Percentiles rank a stretch among this genome's conserved stretches.
phyloP scores from a whole-genome alignment of 2,888 invertebrate genomes.

The Steromphala cineraria region DNA sequence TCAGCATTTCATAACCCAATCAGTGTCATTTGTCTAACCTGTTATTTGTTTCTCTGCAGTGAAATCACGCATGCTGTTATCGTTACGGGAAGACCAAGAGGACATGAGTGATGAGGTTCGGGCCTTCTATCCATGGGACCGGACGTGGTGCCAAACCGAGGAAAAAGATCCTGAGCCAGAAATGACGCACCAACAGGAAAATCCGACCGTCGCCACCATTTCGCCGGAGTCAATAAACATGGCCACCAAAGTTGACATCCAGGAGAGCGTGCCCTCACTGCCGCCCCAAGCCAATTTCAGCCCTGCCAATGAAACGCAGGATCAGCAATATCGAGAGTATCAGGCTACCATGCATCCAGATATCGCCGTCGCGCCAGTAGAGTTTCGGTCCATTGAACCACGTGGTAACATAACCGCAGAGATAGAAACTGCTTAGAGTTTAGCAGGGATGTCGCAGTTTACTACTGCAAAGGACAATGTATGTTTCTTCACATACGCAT shows the following conservation, averaged over 20 bases:
- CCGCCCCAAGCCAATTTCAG: neutral
- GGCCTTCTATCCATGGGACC: slow-evolving; percentile 37
- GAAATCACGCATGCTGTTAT: slow-evolving; percentile 69
- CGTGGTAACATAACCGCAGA: slow-evolving; percentile 37
- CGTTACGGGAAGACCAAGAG: slow-evolving; percentile 61
- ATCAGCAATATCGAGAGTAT: slow-evolving; percentile 5
- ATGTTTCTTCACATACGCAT: neutral
- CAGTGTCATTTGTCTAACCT: too few relatives aligned
- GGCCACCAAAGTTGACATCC: neutral
- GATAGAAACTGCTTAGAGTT: slow-evolving; percentile 36
- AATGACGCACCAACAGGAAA: neutral
- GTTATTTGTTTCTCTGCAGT: slow-evolving; percentile 43
- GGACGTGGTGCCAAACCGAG: slow-evolving; percentile 12
- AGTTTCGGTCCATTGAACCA: slow-evolving; percentile 25
- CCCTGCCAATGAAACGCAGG: slow-evolving; percentile 20
- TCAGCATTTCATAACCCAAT: too few relatives aligned
- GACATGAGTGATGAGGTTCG: slow-evolving; percentile 44
- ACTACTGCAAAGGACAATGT: neutral
- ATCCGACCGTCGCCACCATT: slow-evolving; percentile 17
- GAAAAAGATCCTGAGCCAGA: neutral
- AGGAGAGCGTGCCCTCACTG: neutral
- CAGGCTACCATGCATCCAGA: slow-evolving; percentile 54
- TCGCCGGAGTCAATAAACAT: slow-evolving; percentile 2
- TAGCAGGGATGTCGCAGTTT: neutral
- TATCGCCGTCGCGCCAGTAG: slow-evolving; percentile 40